Evolutionary conservation across 2,888 invertebrate species (phyloP).

Genomic region (Lycocerus yunnanus): DNA sequence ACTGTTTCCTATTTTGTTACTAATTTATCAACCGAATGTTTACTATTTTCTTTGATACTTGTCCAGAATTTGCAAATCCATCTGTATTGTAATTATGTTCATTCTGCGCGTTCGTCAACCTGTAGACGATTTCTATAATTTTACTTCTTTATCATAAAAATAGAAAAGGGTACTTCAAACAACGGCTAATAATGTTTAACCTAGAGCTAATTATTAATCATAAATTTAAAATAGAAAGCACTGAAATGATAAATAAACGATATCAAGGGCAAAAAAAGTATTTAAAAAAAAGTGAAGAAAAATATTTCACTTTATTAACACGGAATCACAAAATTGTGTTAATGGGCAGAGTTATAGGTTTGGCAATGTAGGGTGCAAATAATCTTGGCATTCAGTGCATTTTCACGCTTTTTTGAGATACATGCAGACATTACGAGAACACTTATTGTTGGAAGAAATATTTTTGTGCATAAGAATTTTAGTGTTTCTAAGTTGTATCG

Average conservation of each 20-base stretch:
- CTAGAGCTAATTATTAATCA: not conserved
- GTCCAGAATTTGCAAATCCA: not conserved
- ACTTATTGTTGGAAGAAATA: not conserved
- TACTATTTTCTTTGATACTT: not conserved
- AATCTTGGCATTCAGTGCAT: constrained; percentile 7
- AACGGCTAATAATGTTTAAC: not conserved
- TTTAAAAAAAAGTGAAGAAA: not conserved
- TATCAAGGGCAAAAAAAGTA: not conserved
- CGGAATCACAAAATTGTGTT: constrained; percentile 12
- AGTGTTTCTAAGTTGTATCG: not conserved
- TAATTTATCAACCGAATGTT: not conserved
- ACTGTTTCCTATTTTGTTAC: not conserved
- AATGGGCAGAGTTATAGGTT: constrained; percentile 6
- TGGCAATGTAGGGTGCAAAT: constrained; percentile 6
- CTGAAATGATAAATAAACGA: not conserved
- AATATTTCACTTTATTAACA: not conserved
- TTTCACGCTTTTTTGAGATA: not conserved
- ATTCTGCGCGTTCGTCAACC: not conserved
- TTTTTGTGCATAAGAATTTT: not conserved
- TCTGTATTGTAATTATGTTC: not conserved
- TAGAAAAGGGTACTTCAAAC: not conserved
- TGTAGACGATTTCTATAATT: not conserved
- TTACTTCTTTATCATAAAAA: not conserved
- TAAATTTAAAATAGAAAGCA: not conserved
- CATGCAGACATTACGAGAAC: not conserved